Percentiles rank a stretch among this genome's conserved stretches.
Evolutionary conservation across 2,797 vertebrate species (phyloP).

Genomic region (Pseudopleuronectes americanus): DNA sequence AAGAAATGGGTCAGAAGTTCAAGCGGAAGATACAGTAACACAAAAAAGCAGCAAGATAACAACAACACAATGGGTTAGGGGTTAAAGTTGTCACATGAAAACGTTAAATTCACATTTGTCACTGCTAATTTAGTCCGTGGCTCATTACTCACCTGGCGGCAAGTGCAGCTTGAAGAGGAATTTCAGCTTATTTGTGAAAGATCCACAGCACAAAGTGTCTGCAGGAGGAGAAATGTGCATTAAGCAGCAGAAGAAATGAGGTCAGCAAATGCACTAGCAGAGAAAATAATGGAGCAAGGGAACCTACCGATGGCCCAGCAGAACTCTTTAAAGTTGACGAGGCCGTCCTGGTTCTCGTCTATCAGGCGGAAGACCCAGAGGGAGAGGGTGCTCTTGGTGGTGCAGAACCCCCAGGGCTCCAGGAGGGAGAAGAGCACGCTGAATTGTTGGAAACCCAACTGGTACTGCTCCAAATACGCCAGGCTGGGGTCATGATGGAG

Average conservation of each 20-base stretch:
- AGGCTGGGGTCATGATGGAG: slow-evolving; percentile 94
- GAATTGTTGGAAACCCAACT: slow-evolving; percentile 94
- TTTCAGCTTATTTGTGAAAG: slow-evolving; percentile 96
- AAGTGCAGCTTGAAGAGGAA: slow-evolving; percentile 97
- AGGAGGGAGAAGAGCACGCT: slow-evolving; percentile 88
- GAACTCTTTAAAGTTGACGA: slow-evolving; percentile 98
- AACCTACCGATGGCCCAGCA: slow-evolving; percentile 87
- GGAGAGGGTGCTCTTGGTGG: slow-evolving; percentile 87
- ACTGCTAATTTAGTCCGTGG: not conserved
- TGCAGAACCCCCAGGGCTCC: slow-evolving; percentile 92
- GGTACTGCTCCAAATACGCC: slow-evolving; percentile 96
- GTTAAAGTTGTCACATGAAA: not conserved
- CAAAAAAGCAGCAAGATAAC: slow-evolving; percentile 8
- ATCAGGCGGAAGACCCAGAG: slow-evolving; percentile 92
- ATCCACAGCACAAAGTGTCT: slow-evolving; percentile 93
- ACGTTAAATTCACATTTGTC: not conserved
- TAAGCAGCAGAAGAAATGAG: not conserved
- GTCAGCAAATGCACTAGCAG: not conserved
- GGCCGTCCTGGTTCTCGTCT: slow-evolving; percentile 90
- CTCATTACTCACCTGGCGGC: slow-evolving; percentile 88
- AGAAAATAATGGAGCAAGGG: not conserved
- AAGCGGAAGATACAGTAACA: slow-evolving; percentile 13
- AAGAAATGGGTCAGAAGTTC: slow-evolving; percentile 29
- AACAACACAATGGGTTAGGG: not conserved
- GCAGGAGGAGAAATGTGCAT: slow-evolving; percentile 55